A percentile compares a stretch with the other conserved stretches of the same genome.
Evolutionary conservation across 2,797 vertebrate species (phyloP).

Genomic region (Rhinogobio ventralis): DNA sequence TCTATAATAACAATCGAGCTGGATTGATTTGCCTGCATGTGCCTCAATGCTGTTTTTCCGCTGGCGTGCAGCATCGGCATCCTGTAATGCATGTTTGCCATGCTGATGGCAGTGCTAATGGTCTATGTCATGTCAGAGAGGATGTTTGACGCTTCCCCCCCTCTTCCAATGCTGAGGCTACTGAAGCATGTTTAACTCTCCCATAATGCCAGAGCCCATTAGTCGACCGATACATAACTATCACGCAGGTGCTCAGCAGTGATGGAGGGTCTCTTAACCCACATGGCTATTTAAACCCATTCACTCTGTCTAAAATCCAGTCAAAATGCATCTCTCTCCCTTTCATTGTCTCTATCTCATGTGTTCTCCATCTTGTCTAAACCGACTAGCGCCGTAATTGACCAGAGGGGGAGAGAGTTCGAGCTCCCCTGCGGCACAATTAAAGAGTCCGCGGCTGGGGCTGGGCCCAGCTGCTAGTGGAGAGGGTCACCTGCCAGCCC

Average conservation of each 20-base stretch:
- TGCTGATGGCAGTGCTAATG: slow-evolving; percentile 42
- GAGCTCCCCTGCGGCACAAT: slow-evolving; percentile 69
- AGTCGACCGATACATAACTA: slow-evolving; percentile 38
- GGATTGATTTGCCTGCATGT: not conserved
- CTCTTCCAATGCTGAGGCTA: slow-evolving; percentile 38
- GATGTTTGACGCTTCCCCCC: slow-evolving; percentile 24
- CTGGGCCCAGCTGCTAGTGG: slow-evolving; percentile 51
- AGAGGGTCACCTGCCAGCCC: slow-evolving; percentile 69
- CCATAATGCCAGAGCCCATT: slow-evolving; percentile 50
- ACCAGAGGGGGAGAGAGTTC: slow-evolving; percentile 60
- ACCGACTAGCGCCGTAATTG: slow-evolving; percentile 67
- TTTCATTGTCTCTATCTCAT: slow-evolving; percentile 8
- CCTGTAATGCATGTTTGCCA: slow-evolving; percentile 11
- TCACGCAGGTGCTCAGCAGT: slow-evolving; percentile 29
- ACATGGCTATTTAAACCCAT: slow-evolving; percentile 40
- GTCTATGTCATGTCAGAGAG: slow-evolving; percentile 45
- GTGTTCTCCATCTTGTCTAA: slow-evolving; percentile 5
- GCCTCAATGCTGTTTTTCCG: not conserved
- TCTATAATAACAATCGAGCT: slow-evolving; percentile 18
- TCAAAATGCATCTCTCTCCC: slow-evolving; percentile 28
- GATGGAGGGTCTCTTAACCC: slow-evolving; percentile 41
- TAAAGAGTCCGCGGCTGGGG: slow-evolving; percentile 64
- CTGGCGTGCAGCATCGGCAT: not conserved
- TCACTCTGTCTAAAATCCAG: slow-evolving; percentile 24
- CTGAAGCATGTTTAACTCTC: slow-evolving; percentile 45